phyloP scores from a whole-genome alignment of 2,113 vertebrate species.

The Hippocampus zosterae region DNA sequence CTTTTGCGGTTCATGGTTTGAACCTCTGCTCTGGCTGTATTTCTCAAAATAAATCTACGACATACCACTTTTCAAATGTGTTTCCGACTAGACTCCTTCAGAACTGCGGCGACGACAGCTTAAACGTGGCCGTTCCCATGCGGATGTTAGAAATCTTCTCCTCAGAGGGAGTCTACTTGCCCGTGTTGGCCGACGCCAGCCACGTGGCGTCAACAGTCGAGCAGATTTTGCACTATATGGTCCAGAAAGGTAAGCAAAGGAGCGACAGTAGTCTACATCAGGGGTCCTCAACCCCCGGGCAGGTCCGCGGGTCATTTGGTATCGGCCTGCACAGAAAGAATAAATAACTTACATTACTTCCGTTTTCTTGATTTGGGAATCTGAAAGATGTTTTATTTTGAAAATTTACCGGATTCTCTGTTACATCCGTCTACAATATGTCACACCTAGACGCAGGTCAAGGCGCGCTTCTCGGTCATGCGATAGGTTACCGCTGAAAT shows the following conservation, averaged over 20 bases:
- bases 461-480: too few species aligned
- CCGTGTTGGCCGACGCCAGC: slow-evolving; percentile 80
- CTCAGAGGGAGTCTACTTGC: slow-evolving; percentile 86
- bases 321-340: too few species aligned
- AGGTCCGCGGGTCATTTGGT: too few species aligned
- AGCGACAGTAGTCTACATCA: not conserved
- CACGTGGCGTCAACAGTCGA: slow-evolving; percentile 86
- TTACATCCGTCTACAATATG: too few species aligned
- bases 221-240: slow-evolving; percentile 97
- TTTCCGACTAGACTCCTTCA: slow-evolving; percentile 79
- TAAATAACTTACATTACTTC: too few species aligned
- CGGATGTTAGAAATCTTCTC: slow-evolving; percentile 96
- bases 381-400: too few species aligned
- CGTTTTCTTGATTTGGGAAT: too few species aligned
- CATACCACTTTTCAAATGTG: not conserved
- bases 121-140: slow-evolving; percentile 95
- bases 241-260: slow-evolving; percentile 84
- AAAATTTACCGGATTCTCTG: too few species aligned
- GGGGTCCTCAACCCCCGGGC: too few species aligned
- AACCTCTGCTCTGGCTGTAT: not conserved
- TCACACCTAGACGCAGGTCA: too few species aligned
- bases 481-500: too few species aligned
- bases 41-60: too few species aligned
- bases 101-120: slow-evolving; percentile 80
- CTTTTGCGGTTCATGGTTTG: not conserved